These are phyloP conservation scores for Dissostichus mawsoni DNA, from an alignment of 2,113 vertebrate genomes.

Conservation along the genomic window DNA sequence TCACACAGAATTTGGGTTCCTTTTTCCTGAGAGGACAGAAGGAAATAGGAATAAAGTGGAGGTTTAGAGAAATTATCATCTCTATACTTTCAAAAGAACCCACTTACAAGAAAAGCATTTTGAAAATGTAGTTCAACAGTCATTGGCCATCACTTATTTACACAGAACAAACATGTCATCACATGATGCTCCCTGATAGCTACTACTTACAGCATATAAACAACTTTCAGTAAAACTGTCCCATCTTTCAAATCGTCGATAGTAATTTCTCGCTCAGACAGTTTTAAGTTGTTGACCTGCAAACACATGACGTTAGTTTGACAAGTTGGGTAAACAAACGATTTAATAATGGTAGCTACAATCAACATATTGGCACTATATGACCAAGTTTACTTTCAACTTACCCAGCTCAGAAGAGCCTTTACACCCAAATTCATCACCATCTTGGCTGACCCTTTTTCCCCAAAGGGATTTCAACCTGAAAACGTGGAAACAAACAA, in stretches of 20 bases:
- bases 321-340: background rate
- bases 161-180: background rate
- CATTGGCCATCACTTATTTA: background rate
- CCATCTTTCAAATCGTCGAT: constrained; percentile 87
- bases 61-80: background rate
- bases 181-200: background rate
- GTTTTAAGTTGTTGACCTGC: constrained; percentile 87
- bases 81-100: background rate
- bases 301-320: background rate
- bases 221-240: constrained; percentile 83
- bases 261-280: constrained; percentile 68
- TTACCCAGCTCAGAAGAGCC: constrained; percentile 75
- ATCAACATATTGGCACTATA: background rate
- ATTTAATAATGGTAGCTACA: background rate
- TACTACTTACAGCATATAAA: constrained; percentile 88
- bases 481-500: background rate
- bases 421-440: constrained; percentile 53
- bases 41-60: background rate
- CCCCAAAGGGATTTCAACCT: constrained; percentile 45
- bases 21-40: constrained; percentile 79
- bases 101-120: background rate
- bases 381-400: background rate
- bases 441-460: constrained; percentile 58
- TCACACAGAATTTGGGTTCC: constrained; percentile 64
- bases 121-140: background rate